Percentiles rank a stretch among this genome's conserved stretches.
These are phyloP conservation scores for Acleris emargana DNA, from an alignment of 2,888 invertebrate genomes.

Conservation along the genomic window DNA sequence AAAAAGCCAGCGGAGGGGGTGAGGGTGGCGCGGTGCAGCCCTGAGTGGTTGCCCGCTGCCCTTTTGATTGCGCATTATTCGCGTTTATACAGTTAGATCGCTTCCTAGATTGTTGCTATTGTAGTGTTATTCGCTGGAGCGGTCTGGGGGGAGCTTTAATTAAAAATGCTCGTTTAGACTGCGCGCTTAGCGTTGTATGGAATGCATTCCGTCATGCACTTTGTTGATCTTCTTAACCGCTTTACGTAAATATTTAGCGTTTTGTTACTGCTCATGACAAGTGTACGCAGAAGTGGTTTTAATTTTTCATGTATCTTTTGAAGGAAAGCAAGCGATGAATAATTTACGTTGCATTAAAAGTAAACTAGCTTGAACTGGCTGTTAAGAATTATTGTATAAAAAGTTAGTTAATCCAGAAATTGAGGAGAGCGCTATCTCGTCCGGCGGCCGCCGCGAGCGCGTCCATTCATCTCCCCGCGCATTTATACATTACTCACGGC, in stretches of 20 bases:
- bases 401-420: slow-evolving; percentile 71
- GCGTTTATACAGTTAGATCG: slow-evolving; percentile 83
- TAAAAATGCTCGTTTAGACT: slow-evolving; percentile 73
- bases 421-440: slow-evolving; percentile 66
- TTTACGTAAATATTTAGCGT: slow-evolving; percentile 4
- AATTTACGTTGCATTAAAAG: neutral
- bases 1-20: slow-evolving; percentile 48
- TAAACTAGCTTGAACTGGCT: slow-evolving; percentile 36
- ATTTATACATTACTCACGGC: slow-evolving; percentile 84
- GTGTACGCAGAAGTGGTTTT: too few relatives aligned
- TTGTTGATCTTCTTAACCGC: slow-evolving; percentile 16
- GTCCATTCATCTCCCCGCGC: slow-evolving; percentile 79
- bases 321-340: too few relatives aligned
- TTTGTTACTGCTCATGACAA: neutral
- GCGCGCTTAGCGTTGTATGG: slow-evolving; percentile 35
- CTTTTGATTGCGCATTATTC: slow-evolving; percentile 83
- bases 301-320: too few relatives aligned
- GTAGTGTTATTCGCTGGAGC: slow-evolving; percentile 73
- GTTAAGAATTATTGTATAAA: slow-evolving; percentile 64
- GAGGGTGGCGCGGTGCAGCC: slow-evolving; percentile 53
- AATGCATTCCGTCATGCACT: slow-evolving; percentile 40
- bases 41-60: slow-evolving; percentile 72
- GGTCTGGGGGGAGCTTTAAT: slow-evolving; percentile 77
- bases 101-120: slow-evolving; percentile 82
- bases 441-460: slow-evolving; percentile 56